Base-by-base conservation (phyloP, 1,140 invertebrate genomes). In the Ooceraea biroi region DNA sequence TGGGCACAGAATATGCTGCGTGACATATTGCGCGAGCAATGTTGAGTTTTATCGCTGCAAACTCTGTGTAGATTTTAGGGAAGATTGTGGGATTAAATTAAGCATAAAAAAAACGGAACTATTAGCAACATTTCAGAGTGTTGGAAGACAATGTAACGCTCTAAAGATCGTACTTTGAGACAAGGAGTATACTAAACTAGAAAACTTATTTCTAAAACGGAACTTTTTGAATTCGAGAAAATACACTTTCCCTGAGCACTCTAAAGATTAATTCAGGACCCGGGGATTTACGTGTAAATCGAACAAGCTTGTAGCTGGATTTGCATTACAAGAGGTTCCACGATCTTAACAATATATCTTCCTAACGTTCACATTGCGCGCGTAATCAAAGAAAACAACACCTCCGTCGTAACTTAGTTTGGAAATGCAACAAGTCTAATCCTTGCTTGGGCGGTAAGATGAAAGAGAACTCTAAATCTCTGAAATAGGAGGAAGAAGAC, bases 391-490 rank as follows among this genome's bases (percentile, higher is more conserved):
- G 12, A 12, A 57, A 57, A 46, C 7, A 44, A 17, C n/a, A 12
- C 44, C 68, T 55, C 44, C 46, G 50, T 69, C 36, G 30, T 50
- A 14, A 3, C 17, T 10, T 11, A 44, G 22, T 44, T 57, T 27
- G 27, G 27, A 27, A 8, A 17, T 11, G 76, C 65, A 71, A 69
- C 66, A 80, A 80, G 36, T 58, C 69, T 71, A 71, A 69, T 69
- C 65, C 12, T 57, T 80, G 57, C 1, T n/a, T 22, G 7, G 69
- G 65, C 65, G 76, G 69, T 36, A 36, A 7, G 7, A 7, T 7
- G 36, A 30, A 44, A 57, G 36, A 44, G 52, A 57, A 71, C 17
- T 17, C 25, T 22, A 10, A n/a, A 50, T 19, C 12, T 19, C 19
- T 1, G 30, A 14, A 68, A 66, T 27, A 41, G 7, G 11, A 71